Conservation (phyloP, 2,888 invertebrate species). For the Euplexia lucipara region DNA sequence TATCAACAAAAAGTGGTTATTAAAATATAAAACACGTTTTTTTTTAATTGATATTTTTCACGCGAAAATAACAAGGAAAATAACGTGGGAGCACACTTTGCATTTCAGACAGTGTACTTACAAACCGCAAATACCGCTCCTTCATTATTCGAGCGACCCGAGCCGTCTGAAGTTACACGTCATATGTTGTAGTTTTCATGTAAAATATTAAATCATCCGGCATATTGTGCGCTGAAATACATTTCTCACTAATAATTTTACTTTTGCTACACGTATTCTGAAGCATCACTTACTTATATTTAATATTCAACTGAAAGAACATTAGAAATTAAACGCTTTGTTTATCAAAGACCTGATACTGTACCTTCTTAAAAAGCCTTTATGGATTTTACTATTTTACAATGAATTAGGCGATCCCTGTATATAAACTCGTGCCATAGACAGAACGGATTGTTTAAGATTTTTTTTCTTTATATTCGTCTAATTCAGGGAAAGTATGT, state of each 20-base stretch:
- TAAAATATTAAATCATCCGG: neutral
- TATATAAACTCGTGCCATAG: too few relatives aligned
- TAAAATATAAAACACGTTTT: too few relatives aligned
- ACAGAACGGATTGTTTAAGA: too few relatives aligned
- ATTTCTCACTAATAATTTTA: conserved; percentile 10
- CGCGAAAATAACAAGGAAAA: neutral
- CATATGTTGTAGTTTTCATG: conserved; percentile 15
- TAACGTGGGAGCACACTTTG: neutral
- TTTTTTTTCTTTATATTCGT: too few relatives aligned
- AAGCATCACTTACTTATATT: too few relatives aligned
- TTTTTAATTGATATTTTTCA: neutral
- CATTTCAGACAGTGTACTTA: neutral
- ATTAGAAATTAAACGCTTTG: neutral
- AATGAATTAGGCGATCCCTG: too few relatives aligned
- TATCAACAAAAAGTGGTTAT: too few relatives aligned
- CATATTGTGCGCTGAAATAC: conserved; percentile 7
- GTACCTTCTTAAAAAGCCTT: too few relatives aligned
- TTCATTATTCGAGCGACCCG: conserved; percentile 19
- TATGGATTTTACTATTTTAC: too few relatives aligned
- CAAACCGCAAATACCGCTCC: neutral
- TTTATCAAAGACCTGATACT: neutral
- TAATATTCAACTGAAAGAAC: neutral
- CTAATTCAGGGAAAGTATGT: too few relatives aligned
- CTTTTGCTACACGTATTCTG: neutral
- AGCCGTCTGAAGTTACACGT: neutral